These are phyloP conservation scores for Pimpla rufipes DNA, from an alignment of 2,888 invertebrate species.

Conservation along the genomic window DNA sequence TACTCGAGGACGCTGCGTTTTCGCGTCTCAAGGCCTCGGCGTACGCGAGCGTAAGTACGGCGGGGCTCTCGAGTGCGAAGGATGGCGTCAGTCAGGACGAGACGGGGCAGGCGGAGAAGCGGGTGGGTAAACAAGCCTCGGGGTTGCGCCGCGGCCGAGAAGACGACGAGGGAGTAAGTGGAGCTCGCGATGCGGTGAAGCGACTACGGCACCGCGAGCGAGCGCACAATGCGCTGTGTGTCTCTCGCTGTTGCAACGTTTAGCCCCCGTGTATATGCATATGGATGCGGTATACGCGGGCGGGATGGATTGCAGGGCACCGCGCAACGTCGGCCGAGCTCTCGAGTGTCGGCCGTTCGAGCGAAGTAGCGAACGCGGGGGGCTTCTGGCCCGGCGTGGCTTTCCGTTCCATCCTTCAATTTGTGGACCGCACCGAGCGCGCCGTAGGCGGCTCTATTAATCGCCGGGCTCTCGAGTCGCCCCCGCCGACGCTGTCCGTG, in stretches of 20 bases:
- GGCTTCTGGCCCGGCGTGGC: background rate
- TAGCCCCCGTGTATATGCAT: slow-evolving; percentile 30
- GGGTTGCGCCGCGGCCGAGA: slow-evolving; percentile 20
- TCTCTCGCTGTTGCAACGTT: background rate
- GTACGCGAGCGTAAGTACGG: slow-evolving; percentile 6
- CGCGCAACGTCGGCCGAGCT: background rate
- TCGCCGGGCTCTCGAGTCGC: background rate
- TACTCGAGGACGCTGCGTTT: background rate
- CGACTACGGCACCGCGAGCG: background rate
- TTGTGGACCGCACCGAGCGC: background rate
- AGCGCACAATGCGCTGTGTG: background rate
- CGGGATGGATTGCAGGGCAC: background rate
- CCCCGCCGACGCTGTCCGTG: background rate
- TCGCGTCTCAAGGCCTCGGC: slow-evolving; percentile 1
- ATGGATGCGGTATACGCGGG: slow-evolving; percentile 23
- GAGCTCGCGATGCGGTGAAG: slow-evolving; percentile 17
- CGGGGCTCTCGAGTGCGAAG: slow-evolving; percentile 16
- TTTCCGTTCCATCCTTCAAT: slow-evolving; percentile 33
- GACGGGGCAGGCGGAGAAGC: slow-evolving; percentile 17
- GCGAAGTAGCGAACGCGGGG: background rate
- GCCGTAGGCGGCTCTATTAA: slow-evolving; percentile 11
- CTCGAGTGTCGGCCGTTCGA: slow-evolving; percentile 9
- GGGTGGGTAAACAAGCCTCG: slow-evolving; percentile 44
- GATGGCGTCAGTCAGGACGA: slow-evolving; percentile 1
- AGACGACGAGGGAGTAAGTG: background rate